Base-by-base conservation (phyloP, 2,888 invertebrate species). In the Congeria kusceri region DNA sequence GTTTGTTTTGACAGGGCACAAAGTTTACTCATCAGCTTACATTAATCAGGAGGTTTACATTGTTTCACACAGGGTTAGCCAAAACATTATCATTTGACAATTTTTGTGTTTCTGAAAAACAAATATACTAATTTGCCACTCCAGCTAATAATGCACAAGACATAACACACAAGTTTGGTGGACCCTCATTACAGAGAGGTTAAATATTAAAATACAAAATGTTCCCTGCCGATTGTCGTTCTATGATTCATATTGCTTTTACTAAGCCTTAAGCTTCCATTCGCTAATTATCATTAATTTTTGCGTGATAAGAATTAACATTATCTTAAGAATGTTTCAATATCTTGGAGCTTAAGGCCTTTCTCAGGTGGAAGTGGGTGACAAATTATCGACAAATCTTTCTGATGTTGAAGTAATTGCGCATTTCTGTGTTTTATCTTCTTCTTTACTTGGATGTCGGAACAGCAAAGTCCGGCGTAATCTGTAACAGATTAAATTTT, bases 391-490 rank as follows among this genome's bases (percentile, higher is more conserved):
- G 58, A 58, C 61, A 63, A 58, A 67, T 77, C 47, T 56, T 39
- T 62, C 44, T 66, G 23, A 46, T 47, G 28, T 39, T 29, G 29
- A 67, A 71, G 23, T 77, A 72, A 77, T 77, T 57, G 46, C 44
- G 61, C 28, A 66, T 56, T 9, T 39, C 65, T 77, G 77, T 77
- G 77, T 62, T 66, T 72, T 77, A 77, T 77, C 77, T 66, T n/a
- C 28, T 15, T n/a, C 32, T 53, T 58, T 57, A 46, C 61, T 46
- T 27, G 46, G 62, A 65, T 65, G 44, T 57, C 59, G 28, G 65
- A 64, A 65, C 53, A 29, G 53, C 53, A 56, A 68, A 70, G 39
- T 59, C 47, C 47, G 18, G 28, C 56, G 53, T 53, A 66, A 66
- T 69, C 69, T 63, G 29, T 20, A 18, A 27, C 7, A 56, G 32